Conservation (phyloP, 2,113 vertebrate genomes). For the Fulica atra region DNA sequence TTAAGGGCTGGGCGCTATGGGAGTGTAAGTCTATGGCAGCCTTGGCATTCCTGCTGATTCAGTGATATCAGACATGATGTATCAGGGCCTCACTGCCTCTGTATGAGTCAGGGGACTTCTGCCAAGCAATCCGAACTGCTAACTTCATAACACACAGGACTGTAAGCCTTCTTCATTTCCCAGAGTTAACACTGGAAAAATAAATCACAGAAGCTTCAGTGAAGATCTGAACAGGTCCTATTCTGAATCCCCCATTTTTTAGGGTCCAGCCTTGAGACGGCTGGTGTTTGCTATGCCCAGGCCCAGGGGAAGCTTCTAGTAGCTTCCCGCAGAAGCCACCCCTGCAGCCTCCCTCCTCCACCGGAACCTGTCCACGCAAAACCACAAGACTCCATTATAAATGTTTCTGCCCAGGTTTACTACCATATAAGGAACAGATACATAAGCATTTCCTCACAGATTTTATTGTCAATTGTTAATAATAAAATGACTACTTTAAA, state of each 20-base stretch:
- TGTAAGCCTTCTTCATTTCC: neutral
- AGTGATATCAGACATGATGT: no score
- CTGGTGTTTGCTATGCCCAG: no score
- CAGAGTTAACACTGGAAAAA: neutral
- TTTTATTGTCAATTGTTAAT: neutral
- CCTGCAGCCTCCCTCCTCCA: no score
- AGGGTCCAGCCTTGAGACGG: no score
- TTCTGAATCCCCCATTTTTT: neutral
- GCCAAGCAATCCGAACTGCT: neutral
- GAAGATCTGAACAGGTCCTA: neutral
- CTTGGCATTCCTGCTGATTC: neutral
- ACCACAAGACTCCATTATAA: neutral
- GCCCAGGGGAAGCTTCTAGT: no score
- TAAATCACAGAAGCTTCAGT: neutral
- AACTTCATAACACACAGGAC: neutral
- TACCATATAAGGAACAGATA: neutral
- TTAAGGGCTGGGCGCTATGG: neutral
- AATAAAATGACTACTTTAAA: neutral
- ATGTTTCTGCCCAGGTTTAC: neutral
- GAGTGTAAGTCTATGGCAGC: neutral
- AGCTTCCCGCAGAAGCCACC: no score
- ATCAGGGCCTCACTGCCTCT: neutral
- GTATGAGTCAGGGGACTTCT: neutral
- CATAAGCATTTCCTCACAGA: neutral
- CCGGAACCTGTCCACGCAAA: no score